Base-by-base conservation (phyloP, 2,797 vertebrate genomes). In the Chelmon rostratus region DNA sequence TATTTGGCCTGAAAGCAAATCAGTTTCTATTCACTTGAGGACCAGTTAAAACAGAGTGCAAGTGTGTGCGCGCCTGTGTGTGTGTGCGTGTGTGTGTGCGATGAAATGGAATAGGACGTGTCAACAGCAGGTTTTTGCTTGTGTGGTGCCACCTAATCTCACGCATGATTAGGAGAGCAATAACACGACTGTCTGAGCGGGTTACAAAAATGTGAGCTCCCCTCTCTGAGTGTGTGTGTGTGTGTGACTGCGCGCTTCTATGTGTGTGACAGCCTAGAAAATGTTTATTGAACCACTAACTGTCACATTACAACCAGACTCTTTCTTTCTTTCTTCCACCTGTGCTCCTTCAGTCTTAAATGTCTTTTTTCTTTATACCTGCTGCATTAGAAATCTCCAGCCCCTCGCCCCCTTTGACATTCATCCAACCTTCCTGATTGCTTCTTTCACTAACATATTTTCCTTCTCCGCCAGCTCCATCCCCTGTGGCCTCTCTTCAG, bases 151-250 rank as follows among this genome's bases (percentile, higher is more conserved):
- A 86, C 83, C 89, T 92, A 89, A 93, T 93, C 92, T 91, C 92
- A 94, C 76, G 85, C 90, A 88, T 92, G 91, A 92, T 94, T 92
- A 93, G 85, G 78, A 79, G 86, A 90, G 90, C 89, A 93, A 91
- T 92, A 91, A 89, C 89, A 89, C 87, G 31, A 90, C 86, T 93
- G 91, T 89, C 87, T 88, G 89, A 89, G 76, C 82, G 76, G 78
- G 86, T 90, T 91, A 86, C 85, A 63, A 83, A 87, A 81, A 70
- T 42, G 54, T 63, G 73, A 64, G 78, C 67, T 38, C 54, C 23
- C 15, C 42, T 69, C 11, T 6, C 21, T 75, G 33, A 53, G 69
- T 67, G 23, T 58, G 33, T 68, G 47, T 66, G 63, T 52, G 33
- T 83, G 49, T 69, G 59, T 54, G 57, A 31, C 63, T 47, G 68